These are phyloP conservation scores for Athrips mouffetella DNA, from an alignment of 2,888 invertebrate genomes.

Conservation along the genomic window DNA sequence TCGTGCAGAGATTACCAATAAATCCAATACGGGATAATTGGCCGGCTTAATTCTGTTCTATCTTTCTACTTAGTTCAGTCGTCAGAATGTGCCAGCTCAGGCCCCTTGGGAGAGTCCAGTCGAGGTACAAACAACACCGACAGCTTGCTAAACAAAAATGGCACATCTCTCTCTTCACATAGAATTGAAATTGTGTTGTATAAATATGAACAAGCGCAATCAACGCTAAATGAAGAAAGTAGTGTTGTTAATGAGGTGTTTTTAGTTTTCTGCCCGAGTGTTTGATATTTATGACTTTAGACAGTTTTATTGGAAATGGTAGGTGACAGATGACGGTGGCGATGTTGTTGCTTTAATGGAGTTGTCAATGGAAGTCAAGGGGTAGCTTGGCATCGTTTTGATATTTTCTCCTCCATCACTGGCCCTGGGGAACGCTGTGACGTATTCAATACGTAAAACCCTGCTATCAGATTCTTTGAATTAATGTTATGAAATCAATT, in stretches of 20 bases:
- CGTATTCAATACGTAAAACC: neutral
- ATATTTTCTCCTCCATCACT: neutral
- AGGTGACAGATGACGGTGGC: neutral
- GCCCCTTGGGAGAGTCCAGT: conserved; percentile 73
- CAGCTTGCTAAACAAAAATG: conserved; percentile 56
- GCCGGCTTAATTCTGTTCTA: conserved; percentile 79
- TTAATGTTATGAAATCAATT: no score
- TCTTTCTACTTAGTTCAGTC: conserved; percentile 79
- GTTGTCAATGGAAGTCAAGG: neutral
- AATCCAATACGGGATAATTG: conserved; percentile 80
- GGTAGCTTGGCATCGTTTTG: neutral
- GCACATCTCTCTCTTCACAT: conserved; percentile 32
- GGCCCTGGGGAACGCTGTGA: neutral
- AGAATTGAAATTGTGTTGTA: neutral
- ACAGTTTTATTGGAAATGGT: no score
- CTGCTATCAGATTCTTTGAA: no score
- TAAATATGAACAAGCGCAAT: conserved; percentile 40
- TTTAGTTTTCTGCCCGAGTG: conserved; percentile 44
- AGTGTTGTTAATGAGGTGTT: conserved; percentile 61
- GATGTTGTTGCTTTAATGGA: neutral
- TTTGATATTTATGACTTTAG: conserved; percentile 30
- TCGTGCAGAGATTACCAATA: conserved; percentile 79
- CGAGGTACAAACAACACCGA: conserved; percentile 56
- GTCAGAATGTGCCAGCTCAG: conserved; percentile 78
- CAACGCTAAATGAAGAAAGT: conserved; percentile 59